Percentiles rank a stretch among this genome's conserved stretches.
phyloP scores from a whole-genome alignment of 2,888 invertebrate genomes.

The Chloromyia formosa region DNA sequence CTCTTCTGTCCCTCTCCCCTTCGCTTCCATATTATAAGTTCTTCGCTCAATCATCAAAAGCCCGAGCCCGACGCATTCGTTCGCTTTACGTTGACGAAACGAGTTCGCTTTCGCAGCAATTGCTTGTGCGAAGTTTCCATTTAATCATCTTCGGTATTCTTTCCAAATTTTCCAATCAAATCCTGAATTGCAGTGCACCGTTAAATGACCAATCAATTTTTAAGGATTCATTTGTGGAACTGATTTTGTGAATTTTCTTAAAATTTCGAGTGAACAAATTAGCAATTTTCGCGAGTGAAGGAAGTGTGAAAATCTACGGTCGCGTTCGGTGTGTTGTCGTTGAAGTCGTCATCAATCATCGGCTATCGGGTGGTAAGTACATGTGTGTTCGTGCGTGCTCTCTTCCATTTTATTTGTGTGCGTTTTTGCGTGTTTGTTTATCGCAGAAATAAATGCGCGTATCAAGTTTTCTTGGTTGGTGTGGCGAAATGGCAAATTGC shows the following conservation, averaged over 20 bases:
- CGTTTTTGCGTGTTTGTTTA: not conserved
- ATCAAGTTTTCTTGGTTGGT: not conserved
- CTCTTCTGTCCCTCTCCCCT: not conserved
- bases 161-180: not conserved
- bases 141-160: not conserved
- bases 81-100: not conserved
- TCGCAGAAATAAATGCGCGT: not conserved
- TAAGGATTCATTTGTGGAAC: not conserved
- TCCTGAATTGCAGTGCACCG: not conserved
- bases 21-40: not conserved
- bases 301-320: slow-evolving; percentile 9
- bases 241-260: not conserved
- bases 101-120: not conserved
- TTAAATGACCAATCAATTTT: not conserved
- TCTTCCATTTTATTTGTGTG: not conserved
- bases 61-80: not conserved
- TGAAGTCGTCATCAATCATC: slow-evolving; percentile 38
- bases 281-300: slow-evolving; percentile 20
- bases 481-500: too few species aligned
- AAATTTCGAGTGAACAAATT: not conserved
- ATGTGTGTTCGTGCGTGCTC: not conserved
- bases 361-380: slow-evolving; percentile 27
- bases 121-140: not conserved
- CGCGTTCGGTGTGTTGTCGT: too few species aligned
- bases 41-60: too few species aligned